These are phyloP conservation scores for Pelusios castaneus DNA, from an alignment of 2,113 vertebrate genomes.

Conservation along the genomic window DNA sequence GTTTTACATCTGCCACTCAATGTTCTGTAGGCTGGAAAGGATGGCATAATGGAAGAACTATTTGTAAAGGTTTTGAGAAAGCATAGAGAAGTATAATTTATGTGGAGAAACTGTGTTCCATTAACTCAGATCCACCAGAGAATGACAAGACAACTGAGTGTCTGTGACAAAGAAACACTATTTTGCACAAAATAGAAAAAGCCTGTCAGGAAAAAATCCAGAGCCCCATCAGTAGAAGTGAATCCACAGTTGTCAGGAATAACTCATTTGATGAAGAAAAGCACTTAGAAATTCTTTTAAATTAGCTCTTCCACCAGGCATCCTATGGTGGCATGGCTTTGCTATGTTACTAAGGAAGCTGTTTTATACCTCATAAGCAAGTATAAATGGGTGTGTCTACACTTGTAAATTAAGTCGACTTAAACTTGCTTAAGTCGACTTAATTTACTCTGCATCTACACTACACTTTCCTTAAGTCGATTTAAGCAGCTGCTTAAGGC, in stretches of 20 bases:
- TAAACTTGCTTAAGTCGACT: no score
- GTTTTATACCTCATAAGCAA: neutral
- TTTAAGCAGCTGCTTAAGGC: no score
- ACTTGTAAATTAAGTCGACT: no score
- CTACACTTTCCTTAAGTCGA: no score
- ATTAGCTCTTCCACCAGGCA: fast-evolving
- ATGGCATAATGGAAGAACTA: neutral
- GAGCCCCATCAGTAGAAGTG: neutral
- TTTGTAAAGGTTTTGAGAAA: neutral
- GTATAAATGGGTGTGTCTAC: no score
- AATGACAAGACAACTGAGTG: neutral
- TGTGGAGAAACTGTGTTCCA: neutral
- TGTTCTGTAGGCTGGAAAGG: no score
- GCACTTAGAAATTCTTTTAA: neutral
- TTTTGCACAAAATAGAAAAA: neutral
- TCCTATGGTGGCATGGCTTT: fast-evolving
- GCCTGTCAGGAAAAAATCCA: neutral
- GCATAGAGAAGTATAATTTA: neutral
- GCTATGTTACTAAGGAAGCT: neutral
- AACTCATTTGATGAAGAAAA: neutral
- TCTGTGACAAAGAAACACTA: neutral
- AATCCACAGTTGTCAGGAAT: neutral
- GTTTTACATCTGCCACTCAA: no score
- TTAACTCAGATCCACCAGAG: neutral
- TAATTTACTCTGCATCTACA: no score